Evolutionary conservation across 2,888 invertebrate genomes (phyloP).

Genomic region (Pseudococcus longispinus): DNA sequence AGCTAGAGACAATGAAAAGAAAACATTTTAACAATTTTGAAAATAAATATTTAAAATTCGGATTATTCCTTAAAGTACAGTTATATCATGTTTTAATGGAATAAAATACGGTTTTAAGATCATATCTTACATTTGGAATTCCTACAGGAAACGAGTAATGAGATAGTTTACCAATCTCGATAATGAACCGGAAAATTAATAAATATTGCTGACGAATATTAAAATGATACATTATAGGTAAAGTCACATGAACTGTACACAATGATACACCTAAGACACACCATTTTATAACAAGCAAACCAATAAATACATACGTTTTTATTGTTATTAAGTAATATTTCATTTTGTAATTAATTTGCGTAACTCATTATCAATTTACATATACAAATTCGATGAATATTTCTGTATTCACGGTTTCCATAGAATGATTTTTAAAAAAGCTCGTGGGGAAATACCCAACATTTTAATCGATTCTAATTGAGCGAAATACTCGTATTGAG

Average conservation of each 20-base stretch:
- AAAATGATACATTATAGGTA: neutral
- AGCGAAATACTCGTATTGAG: neutral
- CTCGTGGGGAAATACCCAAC: neutral
- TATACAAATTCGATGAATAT: neutral
- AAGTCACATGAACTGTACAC: slow-evolving; percentile 15
- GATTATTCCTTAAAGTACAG: neutral
- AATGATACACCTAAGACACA: neutral
- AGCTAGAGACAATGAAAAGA: slow-evolving; percentile 47
- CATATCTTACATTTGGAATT: neutral
- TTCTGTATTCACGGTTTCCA: neutral
- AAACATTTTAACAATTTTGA: slow-evolving; percentile 18
- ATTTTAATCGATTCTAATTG: neutral
- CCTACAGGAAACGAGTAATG: neutral
- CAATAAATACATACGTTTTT: neutral
- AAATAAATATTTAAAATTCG: neutral
- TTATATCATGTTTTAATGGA: neutral
- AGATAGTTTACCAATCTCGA: neutral
- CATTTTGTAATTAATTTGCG: neutral
- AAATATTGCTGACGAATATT: neutral
- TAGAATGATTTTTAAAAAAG: neutral
- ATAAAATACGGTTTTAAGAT: neutral
- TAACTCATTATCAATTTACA: neutral
- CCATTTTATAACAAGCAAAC: neutral
- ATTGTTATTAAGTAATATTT: neutral
- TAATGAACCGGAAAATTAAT: neutral